A percentile compares a stretch with the other conserved stretches of the same genome.
Evolutionary conservation across 2,888 invertebrate genomes (phyloP).

Genomic region (Lasioglossum calceatum): DNA sequence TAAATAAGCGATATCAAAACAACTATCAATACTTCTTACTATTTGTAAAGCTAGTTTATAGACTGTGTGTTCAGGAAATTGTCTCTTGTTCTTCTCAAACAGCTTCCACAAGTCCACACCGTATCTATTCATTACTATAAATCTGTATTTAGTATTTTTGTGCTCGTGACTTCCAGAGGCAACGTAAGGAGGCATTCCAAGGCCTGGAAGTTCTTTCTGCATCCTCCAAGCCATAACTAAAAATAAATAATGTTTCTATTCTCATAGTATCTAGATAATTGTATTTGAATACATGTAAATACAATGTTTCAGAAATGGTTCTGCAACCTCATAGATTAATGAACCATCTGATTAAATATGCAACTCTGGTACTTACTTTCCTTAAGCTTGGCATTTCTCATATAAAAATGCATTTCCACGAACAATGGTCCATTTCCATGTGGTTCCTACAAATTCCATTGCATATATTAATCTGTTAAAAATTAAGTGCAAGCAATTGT

Average conservation of each 20-base stretch:
- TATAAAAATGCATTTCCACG: constrained; percentile 96
- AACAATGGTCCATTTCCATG: constrained; percentile 97
- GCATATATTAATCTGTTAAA: constrained; percentile 9
- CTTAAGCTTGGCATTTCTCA: constrained; percentile 89
- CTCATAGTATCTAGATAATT: neutral
- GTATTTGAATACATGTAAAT: neutral
- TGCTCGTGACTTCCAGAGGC: constrained; percentile 93
- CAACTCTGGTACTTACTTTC: constrained; percentile 85
- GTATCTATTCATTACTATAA: constrained; percentile 95
- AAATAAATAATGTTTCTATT: constrained; percentile 24
- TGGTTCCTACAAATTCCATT: constrained; percentile 89
- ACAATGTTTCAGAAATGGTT: neutral
- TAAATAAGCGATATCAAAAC: neutral
- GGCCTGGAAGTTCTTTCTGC: constrained; percentile 87
- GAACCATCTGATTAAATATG: neutral
- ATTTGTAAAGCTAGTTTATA: constrained; percentile 94
- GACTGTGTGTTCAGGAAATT: constrained; percentile 90
- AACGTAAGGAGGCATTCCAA: constrained; percentile 94
- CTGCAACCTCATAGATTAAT: neutral
- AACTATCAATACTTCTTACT: constrained; percentile 85
- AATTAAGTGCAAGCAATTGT: neutral
- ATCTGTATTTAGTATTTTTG: constrained; percentile 93
- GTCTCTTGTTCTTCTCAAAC: constrained; percentile 88
- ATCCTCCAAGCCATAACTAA: constrained; percentile 90
- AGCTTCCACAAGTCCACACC: constrained; percentile 94